Conservation (phyloP, 2,888 invertebrate species). For the Hyppa rectilinea region DNA sequence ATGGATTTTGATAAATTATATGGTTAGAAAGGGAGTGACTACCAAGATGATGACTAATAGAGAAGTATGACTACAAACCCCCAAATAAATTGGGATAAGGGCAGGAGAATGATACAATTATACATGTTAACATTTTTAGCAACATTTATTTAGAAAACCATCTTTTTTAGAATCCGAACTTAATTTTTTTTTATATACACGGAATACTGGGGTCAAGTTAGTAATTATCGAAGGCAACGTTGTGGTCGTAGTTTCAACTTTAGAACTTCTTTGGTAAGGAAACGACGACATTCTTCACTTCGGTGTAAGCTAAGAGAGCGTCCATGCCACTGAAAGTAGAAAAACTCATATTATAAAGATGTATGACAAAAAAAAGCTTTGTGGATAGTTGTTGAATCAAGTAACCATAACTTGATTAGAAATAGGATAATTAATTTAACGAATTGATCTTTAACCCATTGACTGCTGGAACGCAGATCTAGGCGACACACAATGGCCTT, state of each 20-base stretch:
- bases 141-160: constrained; percentile 1
- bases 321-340: constrained; percentile 91
- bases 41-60: no score
- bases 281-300: constrained; percentile 93
- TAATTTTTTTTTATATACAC: neutral
- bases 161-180: neutral
- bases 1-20: no score
- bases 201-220: constrained; percentile 9
- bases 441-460: no score
- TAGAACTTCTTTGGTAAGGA: constrained; percentile 77
- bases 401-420: neutral
- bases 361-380: neutral
- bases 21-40: no score
- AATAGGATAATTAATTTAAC: neutral
- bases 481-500: no score
- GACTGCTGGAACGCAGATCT: no score
- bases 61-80: no score
- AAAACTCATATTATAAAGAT: neutral
- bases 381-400: no score
- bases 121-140: neutral
- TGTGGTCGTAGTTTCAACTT: constrained; percentile 3
- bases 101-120: no score
- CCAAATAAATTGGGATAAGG: no score
- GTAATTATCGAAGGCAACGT: neutral
- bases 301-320: constrained; percentile 93